phyloP scores from a whole-genome alignment of 2,797 vertebrate genomes.

The Epinephelus malabaricus region DNA sequence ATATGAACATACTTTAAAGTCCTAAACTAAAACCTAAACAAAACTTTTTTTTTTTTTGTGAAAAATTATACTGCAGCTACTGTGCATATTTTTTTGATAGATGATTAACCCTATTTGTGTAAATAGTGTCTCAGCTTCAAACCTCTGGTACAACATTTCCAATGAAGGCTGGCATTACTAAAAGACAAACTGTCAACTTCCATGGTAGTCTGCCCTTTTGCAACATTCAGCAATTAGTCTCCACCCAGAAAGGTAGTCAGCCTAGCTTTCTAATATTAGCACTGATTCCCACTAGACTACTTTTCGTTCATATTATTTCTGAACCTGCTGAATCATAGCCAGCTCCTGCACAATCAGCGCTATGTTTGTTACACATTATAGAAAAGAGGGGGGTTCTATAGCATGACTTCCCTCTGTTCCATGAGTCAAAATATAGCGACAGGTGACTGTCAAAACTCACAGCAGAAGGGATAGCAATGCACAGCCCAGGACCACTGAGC shows the following conservation, averaged over 20 bases:
- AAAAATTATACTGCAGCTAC: no score
- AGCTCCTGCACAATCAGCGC: no score
- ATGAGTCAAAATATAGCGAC: not conserved
- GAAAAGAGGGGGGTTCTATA: no score
- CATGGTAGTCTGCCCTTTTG: no score
- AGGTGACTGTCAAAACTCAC: not conserved
- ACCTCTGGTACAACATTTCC: not conserved
- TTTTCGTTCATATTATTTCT: not conserved
- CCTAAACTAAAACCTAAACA: no score
- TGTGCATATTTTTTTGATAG: no score
- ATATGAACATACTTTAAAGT: no score
- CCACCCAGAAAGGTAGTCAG: not conserved
- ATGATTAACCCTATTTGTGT: not conserved
- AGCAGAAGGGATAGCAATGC: not conserved
- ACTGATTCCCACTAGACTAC: not conserved
- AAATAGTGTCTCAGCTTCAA: not conserved
- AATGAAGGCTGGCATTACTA: no score
- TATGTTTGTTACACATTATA: no score
- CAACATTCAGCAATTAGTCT: not conserved
- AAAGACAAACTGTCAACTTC: no score
- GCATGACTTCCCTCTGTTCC: not conserved
- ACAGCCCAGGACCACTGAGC: no score
- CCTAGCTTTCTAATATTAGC: not conserved
- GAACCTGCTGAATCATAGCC: not conserved
- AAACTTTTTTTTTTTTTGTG: no score